Percentiles rank a stretch among this genome's conserved stretches.
Evolutionary conservation across 2,797 vertebrate species (phyloP).

Genomic region (Pseudochirops cupreus): DNA sequence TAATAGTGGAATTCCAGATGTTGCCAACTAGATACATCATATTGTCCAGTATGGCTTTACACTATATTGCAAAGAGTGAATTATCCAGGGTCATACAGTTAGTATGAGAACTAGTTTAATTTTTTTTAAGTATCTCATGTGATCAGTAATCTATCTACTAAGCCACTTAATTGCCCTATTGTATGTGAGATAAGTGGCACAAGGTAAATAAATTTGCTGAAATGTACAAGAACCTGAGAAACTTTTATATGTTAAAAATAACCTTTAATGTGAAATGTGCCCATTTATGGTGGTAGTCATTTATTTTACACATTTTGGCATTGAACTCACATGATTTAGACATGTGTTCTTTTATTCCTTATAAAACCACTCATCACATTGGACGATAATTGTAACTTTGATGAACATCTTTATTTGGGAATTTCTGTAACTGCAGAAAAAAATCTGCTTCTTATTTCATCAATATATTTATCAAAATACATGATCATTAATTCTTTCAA

Average conservation of each 20-base stretch:
- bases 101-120: background rate
- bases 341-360: background rate
- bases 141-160: too few species aligned
- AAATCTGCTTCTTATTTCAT: background rate
- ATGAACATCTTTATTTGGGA: background rate
- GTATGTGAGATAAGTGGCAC: background rate
- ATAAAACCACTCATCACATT: background rate
- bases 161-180: too few species aligned
- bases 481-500: background rate
- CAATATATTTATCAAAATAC: background rate
- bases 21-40: background rate
- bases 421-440: background rate
- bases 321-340: background rate
- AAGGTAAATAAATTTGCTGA: background rate
- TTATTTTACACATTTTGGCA: background rate
- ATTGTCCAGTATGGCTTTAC: background rate
- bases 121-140: too few species aligned
- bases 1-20: background rate
- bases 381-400: background rate
- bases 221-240: background rate
- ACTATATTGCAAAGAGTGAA: background rate
- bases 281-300: background rate
- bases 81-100: background rate
- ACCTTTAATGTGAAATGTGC: background rate
- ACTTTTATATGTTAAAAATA: background rate